phyloP scores from a whole-genome alignment of 2,113 vertebrate genomes.

The Leiothrix lutea region DNA sequence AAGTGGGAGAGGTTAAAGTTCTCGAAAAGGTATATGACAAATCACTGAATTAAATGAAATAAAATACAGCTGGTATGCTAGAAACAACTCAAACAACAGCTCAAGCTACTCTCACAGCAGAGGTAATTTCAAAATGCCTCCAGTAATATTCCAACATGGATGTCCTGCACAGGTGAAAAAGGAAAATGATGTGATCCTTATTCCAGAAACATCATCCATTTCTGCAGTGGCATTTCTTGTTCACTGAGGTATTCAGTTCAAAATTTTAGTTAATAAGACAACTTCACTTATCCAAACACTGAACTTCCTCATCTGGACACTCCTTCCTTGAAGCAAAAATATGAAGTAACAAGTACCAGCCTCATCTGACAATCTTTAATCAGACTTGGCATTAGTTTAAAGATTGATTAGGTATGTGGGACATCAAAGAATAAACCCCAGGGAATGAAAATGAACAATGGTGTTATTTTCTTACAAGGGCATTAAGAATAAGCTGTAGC shows the following conservation, averaged over 20 bases:
- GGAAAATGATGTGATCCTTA: not conserved
- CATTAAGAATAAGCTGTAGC: not conserved
- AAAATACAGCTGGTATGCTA: not conserved
- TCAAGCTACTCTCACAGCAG: not conserved
- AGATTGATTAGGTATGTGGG: conserved; percentile 37
- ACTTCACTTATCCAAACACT: not conserved
- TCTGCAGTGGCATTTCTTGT: not conserved
- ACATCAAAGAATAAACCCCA: conserved; percentile 34
- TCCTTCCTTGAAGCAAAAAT: conserved; percentile 9
- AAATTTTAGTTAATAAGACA: not conserved
- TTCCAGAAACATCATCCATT: not conserved
- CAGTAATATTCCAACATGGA: not conserved
- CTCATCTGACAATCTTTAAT: conserved; percentile 32
- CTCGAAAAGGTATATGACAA: not conserved
- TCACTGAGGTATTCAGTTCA: not conserved
- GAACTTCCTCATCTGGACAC: not conserved
- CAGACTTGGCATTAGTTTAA: conserved; percentile 28
- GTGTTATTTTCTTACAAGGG: conserved; percentile 30
- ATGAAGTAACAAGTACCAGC: not conserved
- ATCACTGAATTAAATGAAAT: not conserved
- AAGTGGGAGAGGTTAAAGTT: not conserved
- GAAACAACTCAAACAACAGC: not conserved
- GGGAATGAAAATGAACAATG: conserved; percentile 47
- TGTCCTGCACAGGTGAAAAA: not conserved
- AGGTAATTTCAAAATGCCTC: not conserved